Percentiles rank a stretch among this genome's conserved stretches.
These are phyloP conservation scores for Carettochelys insculpta DNA, from an alignment of 2,113 vertebrate species.

Conservation along the genomic window DNA sequence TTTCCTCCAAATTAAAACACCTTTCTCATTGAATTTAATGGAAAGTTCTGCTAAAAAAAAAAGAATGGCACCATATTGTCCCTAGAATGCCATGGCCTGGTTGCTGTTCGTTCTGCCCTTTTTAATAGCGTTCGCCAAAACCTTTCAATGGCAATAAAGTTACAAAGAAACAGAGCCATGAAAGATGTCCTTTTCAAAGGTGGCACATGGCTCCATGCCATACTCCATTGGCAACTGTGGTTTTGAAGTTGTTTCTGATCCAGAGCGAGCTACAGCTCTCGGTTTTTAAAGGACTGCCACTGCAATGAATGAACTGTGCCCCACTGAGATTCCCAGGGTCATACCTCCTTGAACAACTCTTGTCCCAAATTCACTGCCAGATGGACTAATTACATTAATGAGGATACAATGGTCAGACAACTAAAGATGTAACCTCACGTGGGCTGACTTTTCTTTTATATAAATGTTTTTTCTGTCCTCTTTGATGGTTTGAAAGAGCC, in stretches of 20 bases:
- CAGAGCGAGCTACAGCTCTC: neutral
- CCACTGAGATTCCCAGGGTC: neutral
- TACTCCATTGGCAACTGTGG: neutral
- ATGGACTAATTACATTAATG: neutral
- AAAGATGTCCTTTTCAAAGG: constrained; percentile 48
- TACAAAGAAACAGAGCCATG: constrained; percentile 23
- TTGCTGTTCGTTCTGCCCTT: constrained; percentile 14
- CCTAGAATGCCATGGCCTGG: neutral
- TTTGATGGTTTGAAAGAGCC: neutral
- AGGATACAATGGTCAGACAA: neutral
- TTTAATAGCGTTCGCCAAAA: constrained; percentile 45
- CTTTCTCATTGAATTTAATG: neutral
- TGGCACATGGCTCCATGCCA: neutral
- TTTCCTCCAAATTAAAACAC: neutral
- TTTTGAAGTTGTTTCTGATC: constrained; percentile 48
- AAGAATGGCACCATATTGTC: neutral
- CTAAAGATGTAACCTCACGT: neutral
- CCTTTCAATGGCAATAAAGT: constrained; percentile 42
- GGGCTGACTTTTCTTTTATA: neutral
- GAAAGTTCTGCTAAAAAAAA: neutral
- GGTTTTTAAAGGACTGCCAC: neutral
- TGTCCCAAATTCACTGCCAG: neutral
- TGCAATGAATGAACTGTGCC: neutral
- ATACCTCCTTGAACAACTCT: neutral
- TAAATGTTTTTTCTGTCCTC: neutral